phyloP scores from a whole-genome alignment of 2,797 vertebrate species.

The Manis javanica region DNA sequence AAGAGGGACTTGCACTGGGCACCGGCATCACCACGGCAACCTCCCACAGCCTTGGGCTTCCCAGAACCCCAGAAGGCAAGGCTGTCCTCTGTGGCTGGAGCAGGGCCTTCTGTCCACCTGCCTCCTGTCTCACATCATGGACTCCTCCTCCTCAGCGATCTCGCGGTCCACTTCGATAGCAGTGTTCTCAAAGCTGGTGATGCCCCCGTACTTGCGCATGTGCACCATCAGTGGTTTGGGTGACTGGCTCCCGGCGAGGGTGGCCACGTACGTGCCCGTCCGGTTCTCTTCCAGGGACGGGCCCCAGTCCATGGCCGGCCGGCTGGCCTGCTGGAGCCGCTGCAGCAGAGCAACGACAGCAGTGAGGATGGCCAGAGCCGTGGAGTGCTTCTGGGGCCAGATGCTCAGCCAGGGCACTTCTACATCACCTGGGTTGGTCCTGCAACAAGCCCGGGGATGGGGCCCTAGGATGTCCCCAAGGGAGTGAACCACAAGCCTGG shows the following conservation, averaged over 20 bases:
- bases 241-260: conserved; percentile 88
- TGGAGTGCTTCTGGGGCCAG: neutral
- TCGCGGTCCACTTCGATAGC: conserved; percentile 89
- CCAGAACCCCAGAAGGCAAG: neutral
- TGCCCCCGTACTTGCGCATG: conserved; percentile 89
- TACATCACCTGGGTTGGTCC: neutral
- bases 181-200: conserved; percentile 90
- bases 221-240: conserved; percentile 90
- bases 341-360: conserved; percentile 54
- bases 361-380: fast-evolving
- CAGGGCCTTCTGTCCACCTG: fast-evolving
- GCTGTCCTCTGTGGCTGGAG: neutral
- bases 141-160: conserved; percentile 88
- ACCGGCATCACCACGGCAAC: neutral
- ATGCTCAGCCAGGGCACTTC: neutral
- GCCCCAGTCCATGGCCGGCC: conserved; percentile 88
- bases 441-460: neutral
- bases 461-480: neutral
- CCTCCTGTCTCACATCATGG: conserved; percentile 86
- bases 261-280: conserved; percentile 87
- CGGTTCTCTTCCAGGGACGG: conserved; percentile 89
- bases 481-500: neutral
- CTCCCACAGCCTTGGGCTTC: neutral
- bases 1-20: neutral
- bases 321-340: conserved; percentile 88